These are phyloP conservation scores for Australoheros scitulus DNA, from an alignment of 2,113 vertebrate species.

Conservation along the genomic window DNA sequence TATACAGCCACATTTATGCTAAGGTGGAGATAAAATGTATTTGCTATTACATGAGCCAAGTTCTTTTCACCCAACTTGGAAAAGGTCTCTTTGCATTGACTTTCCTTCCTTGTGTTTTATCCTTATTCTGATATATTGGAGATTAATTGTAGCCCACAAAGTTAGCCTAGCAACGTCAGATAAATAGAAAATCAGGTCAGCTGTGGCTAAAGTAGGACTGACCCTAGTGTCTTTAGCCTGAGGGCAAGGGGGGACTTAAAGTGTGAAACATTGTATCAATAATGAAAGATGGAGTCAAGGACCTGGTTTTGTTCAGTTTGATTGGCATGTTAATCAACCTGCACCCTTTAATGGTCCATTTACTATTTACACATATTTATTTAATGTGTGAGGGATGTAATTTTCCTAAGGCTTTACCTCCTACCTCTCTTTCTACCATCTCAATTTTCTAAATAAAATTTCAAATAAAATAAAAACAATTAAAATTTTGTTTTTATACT, in stretches of 20 bases:
- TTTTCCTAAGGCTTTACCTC: background rate
- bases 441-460: background rate
- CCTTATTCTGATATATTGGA: background rate
- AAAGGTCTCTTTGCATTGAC: background rate
- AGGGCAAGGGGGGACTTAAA: conserved; percentile 19
- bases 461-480: background rate
- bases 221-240: conserved; percentile 4
- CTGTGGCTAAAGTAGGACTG: conserved; percentile 4
- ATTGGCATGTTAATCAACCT: conserved; percentile 38
- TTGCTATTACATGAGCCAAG: background rate
- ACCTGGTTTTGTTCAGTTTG: conserved; percentile 50
- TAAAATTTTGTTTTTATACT: background rate
- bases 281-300: conserved; percentile 40
- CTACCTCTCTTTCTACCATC: background rate
- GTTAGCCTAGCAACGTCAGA: background rate
- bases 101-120: background rate
- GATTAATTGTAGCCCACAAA: background rate
- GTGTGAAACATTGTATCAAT: conserved; percentile 52
- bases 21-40: conserved; percentile 23
- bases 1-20: conserved; percentile 34
- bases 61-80: background rate
- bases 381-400: background rate
- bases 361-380: no score
- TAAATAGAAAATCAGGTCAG: background rate
- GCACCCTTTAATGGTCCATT: conserved; percentile 1